These are phyloP conservation scores for Augiades crinisus DNA, from an alignment of 2,888 invertebrate species.

Conservation along the genomic window DNA sequence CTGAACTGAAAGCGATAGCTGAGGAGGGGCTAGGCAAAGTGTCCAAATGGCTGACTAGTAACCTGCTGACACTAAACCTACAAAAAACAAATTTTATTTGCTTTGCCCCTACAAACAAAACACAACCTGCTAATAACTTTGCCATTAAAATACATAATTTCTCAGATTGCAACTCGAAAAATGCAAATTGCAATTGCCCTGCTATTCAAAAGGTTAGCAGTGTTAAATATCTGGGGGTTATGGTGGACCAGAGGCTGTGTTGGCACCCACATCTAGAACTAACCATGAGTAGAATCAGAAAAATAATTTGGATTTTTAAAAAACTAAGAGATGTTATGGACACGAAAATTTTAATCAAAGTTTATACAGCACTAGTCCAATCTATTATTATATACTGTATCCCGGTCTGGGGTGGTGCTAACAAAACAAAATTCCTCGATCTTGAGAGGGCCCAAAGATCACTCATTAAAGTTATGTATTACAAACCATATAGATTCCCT, in stretches of 20 bases:
- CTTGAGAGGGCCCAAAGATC: constrained; percentile 27
- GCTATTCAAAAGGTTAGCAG: neutral
- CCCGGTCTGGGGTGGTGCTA: constrained; percentile 26
- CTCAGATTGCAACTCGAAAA: no score
- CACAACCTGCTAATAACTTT: neutral
- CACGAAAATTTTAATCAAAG: neutral
- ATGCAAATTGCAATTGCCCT: neutral
- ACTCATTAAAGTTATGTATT: constrained; percentile 23
- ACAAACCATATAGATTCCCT: constrained; percentile 19
- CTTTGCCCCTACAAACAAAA: neutral
- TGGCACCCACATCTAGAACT: neutral
- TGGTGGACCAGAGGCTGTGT: neutral
- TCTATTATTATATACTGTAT: constrained; percentile 20
- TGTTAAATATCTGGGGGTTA: neutral
- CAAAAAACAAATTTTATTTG: neutral
- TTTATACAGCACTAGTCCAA: constrained; percentile 19
- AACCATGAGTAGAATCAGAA: constrained; percentile 5
- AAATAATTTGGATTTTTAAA: constrained; percentile 27
- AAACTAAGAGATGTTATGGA: constrained; percentile 17
- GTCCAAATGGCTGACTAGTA: no score
- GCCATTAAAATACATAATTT: neutral
- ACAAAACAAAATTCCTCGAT: constrained; percentile 13
- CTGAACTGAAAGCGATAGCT: neutral
- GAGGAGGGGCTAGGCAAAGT: neutral
- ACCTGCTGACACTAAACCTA: no score